Evolutionary conservation across 1,140 invertebrate species (phyloP).

Genomic region (Idris sp.): DNA sequence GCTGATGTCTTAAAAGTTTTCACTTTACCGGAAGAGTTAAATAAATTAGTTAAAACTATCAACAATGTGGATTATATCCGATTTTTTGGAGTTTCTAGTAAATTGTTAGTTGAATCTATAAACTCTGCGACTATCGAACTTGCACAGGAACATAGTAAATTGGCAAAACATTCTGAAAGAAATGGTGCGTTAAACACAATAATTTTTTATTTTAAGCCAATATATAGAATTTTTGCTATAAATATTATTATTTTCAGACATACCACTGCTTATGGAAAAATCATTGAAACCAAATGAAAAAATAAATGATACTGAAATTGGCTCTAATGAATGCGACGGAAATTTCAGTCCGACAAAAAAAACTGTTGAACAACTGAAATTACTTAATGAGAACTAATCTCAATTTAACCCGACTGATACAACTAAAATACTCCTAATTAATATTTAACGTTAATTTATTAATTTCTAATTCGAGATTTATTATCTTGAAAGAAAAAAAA

Average conservation of each 20-base stretch:
- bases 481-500: neutral
- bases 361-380: conserved; percentile 37
- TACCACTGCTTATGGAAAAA: conserved; percentile 25
- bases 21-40: conserved; percentile 68
- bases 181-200: conserved; percentile 54
- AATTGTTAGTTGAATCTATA: conserved; percentile 68
- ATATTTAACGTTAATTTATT: conserved; percentile 20
- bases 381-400: conserved; percentile 30
- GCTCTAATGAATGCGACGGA: conserved; percentile 14
- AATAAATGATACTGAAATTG: conserved; percentile 14
- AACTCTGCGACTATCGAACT: conserved; percentile 65
- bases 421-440: conserved; percentile 27
- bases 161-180: conserved; percentile 51
- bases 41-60: conserved; percentile 70
- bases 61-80: conserved; percentile 63
- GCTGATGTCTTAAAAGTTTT: conserved; percentile 68
- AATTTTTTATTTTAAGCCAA: too few species aligned
- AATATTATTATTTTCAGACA: conserved; percentile 19
- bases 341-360: conserved; percentile 12
- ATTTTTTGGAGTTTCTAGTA: conserved; percentile 62
- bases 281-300: neutral
- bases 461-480: conserved; percentile 8
- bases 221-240: too few species aligned
- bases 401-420: conserved; percentile 27
- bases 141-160: conserved; percentile 25